phyloP scores from a whole-genome alignment of 1,140 invertebrate species.

The Xylocopa sonorina region DNA sequence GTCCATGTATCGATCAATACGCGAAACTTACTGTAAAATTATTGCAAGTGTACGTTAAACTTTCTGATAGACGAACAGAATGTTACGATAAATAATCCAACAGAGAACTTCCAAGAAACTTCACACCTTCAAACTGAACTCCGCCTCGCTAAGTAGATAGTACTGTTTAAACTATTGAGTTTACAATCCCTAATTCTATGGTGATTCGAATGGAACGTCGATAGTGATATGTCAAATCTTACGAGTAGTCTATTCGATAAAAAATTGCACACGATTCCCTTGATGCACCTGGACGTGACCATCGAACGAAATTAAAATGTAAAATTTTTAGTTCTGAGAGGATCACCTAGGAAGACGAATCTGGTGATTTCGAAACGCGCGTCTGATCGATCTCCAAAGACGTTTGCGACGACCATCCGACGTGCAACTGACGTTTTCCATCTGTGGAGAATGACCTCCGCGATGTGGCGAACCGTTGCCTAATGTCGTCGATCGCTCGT shows the following conservation, averaged over 20 bases:
- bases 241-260: not conserved
- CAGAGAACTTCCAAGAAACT: not conserved
- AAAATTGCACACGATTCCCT: not conserved
- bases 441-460: not conserved
- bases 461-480: not conserved
- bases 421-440: slow-evolving; percentile 8
- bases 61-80: not conserved
- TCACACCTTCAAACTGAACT: not conserved
- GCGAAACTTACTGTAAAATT: too few relatives aligned
- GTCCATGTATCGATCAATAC: not conserved
- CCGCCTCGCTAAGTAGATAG: not conserved
- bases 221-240: slow-evolving; percentile 11
- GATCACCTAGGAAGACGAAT: not conserved
- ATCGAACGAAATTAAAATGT: not conserved
- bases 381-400: not conserved
- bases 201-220: not conserved
- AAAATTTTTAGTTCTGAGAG: not conserved
- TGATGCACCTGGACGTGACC: not conserved
- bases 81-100: not conserved
- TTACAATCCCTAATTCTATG: not conserved
- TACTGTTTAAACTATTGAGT: not conserved
- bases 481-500: not conserved
- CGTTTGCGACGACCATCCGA: too few relatives aligned
- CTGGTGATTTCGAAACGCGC: not conserved
- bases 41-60: not conserved